Conservation (phyloP, 1,140 invertebrate genomes). For the Caenorhabditis remanei region DNA sequence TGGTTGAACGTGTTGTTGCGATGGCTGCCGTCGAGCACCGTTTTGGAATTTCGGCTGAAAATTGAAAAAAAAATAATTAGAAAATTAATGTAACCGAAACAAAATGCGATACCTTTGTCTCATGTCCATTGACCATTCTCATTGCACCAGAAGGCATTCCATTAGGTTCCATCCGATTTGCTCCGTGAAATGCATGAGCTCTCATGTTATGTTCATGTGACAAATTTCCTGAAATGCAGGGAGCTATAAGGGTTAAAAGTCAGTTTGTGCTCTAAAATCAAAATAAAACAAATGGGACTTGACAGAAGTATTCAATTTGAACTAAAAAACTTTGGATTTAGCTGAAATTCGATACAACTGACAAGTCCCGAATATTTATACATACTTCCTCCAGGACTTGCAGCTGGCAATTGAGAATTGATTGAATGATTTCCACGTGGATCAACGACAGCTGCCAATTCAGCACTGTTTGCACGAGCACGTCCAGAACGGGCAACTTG, state of each 20-base stretch:
- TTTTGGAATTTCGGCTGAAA: slow-evolving; percentile 17
- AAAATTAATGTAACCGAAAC: not conserved
- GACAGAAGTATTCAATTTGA: not conserved
- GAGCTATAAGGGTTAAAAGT: slow-evolving; percentile 18
- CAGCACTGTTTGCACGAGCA: not conserved
- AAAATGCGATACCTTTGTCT: slow-evolving; percentile 6
- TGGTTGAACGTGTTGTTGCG: not conserved
- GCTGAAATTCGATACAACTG: not conserved
- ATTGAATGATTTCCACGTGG: not conserved
- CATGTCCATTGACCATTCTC: slow-evolving; percentile 25
- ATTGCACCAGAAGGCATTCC: not conserved
- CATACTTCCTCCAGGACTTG: slow-evolving; percentile 45
- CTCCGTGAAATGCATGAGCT: slow-evolving; percentile 38
- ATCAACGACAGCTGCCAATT: not conserved
- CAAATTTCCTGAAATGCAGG: slow-evolving; percentile 43
- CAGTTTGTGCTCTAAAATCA: not conserved
- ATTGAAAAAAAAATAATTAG: not conserved
- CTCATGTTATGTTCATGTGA: slow-evolving; percentile 46
- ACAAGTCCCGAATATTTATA: not conserved
- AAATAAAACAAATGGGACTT: not conserved
- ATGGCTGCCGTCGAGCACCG: not conserved
- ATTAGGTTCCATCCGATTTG: slow-evolving; percentile 19
- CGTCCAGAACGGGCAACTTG: slow-evolving; percentile 8
- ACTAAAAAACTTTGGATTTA: not conserved
- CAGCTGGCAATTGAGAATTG: not conserved